Evolutionary conservation across 2,797 vertebrate genomes (phyloP).

Genomic region (Chloroceryle amazona): DNA sequence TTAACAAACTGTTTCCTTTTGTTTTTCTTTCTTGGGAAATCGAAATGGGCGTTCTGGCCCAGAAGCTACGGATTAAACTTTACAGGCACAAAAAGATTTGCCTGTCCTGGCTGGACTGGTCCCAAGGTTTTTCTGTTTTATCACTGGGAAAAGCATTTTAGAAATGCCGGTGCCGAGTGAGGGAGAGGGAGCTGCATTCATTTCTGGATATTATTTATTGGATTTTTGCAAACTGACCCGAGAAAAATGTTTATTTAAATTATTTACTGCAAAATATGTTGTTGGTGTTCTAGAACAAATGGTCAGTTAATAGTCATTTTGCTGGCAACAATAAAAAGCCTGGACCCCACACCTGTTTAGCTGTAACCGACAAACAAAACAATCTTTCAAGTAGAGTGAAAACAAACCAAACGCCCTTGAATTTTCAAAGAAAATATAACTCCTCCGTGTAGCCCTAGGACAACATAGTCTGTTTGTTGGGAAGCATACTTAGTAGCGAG

Average conservation of each 20-base stretch:
- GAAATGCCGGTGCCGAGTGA: constrained; percentile 39
- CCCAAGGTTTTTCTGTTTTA: constrained; percentile 58
- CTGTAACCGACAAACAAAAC: constrained; percentile 59
- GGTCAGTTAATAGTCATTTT: constrained; percentile 36
- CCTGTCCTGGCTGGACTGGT: neutral
- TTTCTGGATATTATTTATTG: constrained; percentile 34
- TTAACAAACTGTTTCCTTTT: neutral
- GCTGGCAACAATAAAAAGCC: constrained; percentile 34
- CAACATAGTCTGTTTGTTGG: constrained; percentile 88
- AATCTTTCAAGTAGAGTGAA: constrained; percentile 71
- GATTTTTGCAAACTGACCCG: constrained; percentile 29
- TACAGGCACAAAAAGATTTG: neutral
- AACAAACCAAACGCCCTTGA: constrained; percentile 82
- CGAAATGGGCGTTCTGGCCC: constrained; percentile 11
- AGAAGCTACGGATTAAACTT: constrained; percentile 23
- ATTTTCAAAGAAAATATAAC: constrained; percentile 84
- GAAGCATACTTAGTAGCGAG: constrained; percentile 84
- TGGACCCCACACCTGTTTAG: constrained; percentile 38
- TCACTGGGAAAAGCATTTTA: constrained; percentile 45
- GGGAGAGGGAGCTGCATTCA: neutral
- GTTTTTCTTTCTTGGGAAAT: neutral
- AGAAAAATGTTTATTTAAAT: constrained; percentile 44
- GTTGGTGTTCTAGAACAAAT: constrained; percentile 45
- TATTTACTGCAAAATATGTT: constrained; percentile 13
- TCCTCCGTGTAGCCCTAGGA: constrained; percentile 88